Percentiles rank a stretch among this genome's conserved stretches.
These are phyloP conservation scores for Pogonophryne albipinna DNA, from an alignment of 2,797 vertebrate species.

Conservation along the genomic window DNA sequence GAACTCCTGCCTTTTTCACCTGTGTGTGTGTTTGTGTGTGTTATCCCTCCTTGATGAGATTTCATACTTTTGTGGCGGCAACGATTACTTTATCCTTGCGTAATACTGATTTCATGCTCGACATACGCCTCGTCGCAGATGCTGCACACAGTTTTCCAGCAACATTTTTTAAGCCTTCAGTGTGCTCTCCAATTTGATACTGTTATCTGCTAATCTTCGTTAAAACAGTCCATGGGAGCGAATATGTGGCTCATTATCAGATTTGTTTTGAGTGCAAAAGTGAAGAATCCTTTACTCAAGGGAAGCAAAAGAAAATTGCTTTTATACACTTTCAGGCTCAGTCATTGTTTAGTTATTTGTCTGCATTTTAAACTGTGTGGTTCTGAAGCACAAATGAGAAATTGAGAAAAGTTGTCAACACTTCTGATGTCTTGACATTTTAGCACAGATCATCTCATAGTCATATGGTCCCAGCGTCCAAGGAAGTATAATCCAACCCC, in stretches of 20 bases:
- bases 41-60: constrained; percentile 49
- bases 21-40: neutral
- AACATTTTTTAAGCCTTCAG: constrained; percentile 6
- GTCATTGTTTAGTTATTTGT: constrained; percentile 2
- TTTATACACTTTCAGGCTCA: constrained; percentile 12
- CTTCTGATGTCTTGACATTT: constrained; percentile 7
- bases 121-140: constrained; percentile 42
- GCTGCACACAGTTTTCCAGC: constrained; percentile 40
- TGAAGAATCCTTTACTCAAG: constrained; percentile 3
- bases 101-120: constrained; percentile 65
- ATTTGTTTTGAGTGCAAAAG: constrained; percentile 26
- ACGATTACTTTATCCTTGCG: constrained; percentile 54
- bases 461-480: neutral
- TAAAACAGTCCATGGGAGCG: constrained; percentile 36
- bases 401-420: neutral
- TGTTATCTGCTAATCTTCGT: constrained; percentile 58
- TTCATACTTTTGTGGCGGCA: constrained; percentile 51
- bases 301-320: constrained; percentile 26
- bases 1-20: no score
- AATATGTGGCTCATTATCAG: constrained; percentile 31
- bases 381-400: neutral
- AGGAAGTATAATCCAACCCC: neutral
- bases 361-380: neutral
- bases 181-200: constrained; percentile 8
- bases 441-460: neutral